These are phyloP conservation scores for Irena cyanogastra DNA, from an alignment of 2,113 vertebrate genomes.

Conservation along the genomic window DNA sequence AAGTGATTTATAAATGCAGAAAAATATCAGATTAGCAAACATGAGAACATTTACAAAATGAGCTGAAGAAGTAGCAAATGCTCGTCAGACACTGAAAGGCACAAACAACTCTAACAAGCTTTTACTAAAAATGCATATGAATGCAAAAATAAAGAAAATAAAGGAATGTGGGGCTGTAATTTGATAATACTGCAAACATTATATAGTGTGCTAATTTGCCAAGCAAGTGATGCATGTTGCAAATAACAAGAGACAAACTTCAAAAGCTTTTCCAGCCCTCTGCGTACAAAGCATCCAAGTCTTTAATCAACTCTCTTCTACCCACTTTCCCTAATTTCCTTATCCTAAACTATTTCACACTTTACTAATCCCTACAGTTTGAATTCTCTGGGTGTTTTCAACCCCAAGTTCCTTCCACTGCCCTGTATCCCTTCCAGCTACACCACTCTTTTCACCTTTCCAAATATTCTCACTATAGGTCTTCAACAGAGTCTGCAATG, in stretches of 20 bases:
- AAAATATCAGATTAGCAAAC: background rate
- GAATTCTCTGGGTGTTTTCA: background rate
- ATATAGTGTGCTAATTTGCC: background rate
- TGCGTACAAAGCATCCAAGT: background rate
- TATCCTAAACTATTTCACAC: slow-evolving; percentile 4
- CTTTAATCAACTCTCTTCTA: background rate
- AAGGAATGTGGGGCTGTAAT: background rate
- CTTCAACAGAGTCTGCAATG: background rate
- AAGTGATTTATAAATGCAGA: background rate
- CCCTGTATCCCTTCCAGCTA: background rate
- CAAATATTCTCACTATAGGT: background rate
- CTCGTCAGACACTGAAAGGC: background rate
- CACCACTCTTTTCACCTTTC: background rate
- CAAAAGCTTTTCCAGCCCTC: slow-evolving; percentile 3
- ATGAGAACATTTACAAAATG: background rate
- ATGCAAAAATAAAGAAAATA: background rate
- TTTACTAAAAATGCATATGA: background rate
- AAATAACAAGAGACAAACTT: slow-evolving; percentile 26
- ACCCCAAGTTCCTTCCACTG: background rate
- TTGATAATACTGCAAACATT: background rate
- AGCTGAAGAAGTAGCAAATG: background rate
- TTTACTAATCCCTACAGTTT: background rate
- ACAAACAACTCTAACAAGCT: background rate
- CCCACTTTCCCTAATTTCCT: background rate
- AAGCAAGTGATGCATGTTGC: background rate